Percentiles rank a stretch among this genome's conserved stretches.
phyloP scores from a whole-genome alignment of 2,888 invertebrate genomes.

The Drosophila subquinaria region DNA sequence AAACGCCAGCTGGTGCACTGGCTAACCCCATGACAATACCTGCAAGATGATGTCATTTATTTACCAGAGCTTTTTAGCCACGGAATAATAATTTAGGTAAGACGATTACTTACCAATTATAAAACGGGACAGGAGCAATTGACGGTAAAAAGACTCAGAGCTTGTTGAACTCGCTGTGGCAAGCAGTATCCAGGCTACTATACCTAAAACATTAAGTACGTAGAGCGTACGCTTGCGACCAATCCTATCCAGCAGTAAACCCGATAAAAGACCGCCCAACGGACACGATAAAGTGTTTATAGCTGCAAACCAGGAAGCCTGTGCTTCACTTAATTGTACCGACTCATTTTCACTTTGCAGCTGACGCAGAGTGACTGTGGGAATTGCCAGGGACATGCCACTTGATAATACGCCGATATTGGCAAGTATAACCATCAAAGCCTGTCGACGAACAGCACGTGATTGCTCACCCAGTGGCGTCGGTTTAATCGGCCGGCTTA shows the following conservation, averaged over 20 bases:
- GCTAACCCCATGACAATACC: conserved; percentile 83
- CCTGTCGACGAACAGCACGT: conserved; percentile 82
- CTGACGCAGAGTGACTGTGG: conserved; percentile 81
- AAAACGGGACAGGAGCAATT: conserved; percentile 83
- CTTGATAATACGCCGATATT: conserved; percentile 83
- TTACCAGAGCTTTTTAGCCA: not conserved
- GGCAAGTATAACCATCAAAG: conserved; percentile 82
- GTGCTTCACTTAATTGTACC: conserved; percentile 70
- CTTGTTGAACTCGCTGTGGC: conserved; percentile 77
- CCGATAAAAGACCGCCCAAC: conserved; percentile 83
- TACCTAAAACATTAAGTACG: conserved; percentile 79
- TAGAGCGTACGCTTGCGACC: conserved; percentile 83
- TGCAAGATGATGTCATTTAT: conserved; percentile 36
- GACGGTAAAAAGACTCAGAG: conserved; percentile 70
- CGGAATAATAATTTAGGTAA: not conserved
- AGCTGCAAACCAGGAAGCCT: conserved; percentile 85
- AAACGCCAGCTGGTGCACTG: conserved; percentile 84
- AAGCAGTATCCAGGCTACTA: conserved; percentile 83
- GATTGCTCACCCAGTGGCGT: conserved; percentile 82
- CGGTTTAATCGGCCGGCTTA: conserved; percentile 55
- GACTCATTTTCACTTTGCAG: conserved; percentile 73
- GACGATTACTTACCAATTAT: conserved; percentile 78
- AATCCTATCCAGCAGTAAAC: conserved; percentile 82
- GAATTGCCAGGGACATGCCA: conserved; percentile 84
- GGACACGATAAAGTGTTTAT: conserved; percentile 83